phyloP scores from a whole-genome alignment of 1,140 invertebrate species.

The Hylaeus volcanicus region DNA sequence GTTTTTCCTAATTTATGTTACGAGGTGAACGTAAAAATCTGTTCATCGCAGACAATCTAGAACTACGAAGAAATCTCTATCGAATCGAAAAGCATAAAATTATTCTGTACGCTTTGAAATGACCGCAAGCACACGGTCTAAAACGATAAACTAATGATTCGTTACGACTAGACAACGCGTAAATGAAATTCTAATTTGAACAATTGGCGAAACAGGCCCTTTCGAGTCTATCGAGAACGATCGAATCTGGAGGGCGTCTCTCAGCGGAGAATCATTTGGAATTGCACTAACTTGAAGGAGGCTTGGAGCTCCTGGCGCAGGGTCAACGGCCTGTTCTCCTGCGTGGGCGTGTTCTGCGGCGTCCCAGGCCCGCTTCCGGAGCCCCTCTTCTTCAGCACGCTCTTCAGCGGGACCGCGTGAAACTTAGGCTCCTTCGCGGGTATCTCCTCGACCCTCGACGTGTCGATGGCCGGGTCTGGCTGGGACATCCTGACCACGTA shows the following conservation, averaged over 20 bases:
- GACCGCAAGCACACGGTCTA: too few relatives aligned
- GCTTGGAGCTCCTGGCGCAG: constrained; percentile 86
- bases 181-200: background rate
- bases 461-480: constrained; percentile 87
- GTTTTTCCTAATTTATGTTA: too few relatives aligned
- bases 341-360: constrained; percentile 88
- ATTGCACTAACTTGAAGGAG: constrained; percentile 83
- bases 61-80: too few relatives aligned
- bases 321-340: constrained; percentile 86
- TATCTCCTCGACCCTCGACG: constrained; percentile 91
- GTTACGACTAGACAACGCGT: too few relatives aligned
- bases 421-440: constrained; percentile 93
- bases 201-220: too few relatives aligned
- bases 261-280: background rate
- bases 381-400: constrained; percentile 92
- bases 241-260: background rate
- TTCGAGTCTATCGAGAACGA: constrained; percentile 25
- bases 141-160: too few relatives aligned
- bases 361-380: constrained; percentile 83
- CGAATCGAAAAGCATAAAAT: too few relatives aligned
- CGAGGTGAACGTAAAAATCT: too few relatives aligned
- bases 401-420: constrained; percentile 94
- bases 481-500: constrained; percentile 81
- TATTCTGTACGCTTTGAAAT: too few relatives aligned
- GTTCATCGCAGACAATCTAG: too few relatives aligned